These are phyloP conservation scores for Tringa solitaria DNA, from an alignment of 2,113 vertebrate species.

Conservation along the genomic window DNA sequence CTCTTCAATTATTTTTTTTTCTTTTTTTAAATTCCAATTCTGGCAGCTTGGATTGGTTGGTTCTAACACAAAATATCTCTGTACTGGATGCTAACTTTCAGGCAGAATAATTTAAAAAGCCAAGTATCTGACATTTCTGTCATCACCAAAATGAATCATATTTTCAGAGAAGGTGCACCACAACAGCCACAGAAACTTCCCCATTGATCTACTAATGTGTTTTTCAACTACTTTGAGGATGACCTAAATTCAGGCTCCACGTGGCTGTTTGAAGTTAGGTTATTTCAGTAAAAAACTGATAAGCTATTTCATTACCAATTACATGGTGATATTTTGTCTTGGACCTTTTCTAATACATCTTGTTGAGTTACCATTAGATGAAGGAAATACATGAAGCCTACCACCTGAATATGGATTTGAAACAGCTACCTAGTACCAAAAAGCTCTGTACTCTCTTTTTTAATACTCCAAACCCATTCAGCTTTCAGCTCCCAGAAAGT, in stretches of 20 bases:
- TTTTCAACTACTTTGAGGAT: not conserved
- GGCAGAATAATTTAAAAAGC: not conserved
- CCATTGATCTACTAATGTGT: not conserved
- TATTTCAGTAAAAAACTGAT: not conserved
- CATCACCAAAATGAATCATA: not conserved
- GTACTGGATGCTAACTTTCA: not conserved
- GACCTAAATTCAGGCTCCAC: not conserved
- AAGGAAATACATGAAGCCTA: not conserved
- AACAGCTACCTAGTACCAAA: not conserved
- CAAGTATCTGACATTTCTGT: not conserved
- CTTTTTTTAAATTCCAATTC: not conserved
- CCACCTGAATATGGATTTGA: not conserved
- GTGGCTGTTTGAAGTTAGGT: not conserved
- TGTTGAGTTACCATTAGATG: not conserved
- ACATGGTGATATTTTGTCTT: not conserved
- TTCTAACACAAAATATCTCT: not conserved
- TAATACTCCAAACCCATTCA: not conserved
- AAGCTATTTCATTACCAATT: not conserved
- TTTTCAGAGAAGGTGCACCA: not conserved
- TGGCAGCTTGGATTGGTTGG: not conserved
- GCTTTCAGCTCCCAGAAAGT: not conserved
- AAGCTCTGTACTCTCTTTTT: not conserved
- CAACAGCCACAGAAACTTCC: not conserved
- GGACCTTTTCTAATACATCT: not conserved
- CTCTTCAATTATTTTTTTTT: not conserved